phyloP scores from a whole-genome alignment of 2,797 vertebrate species.

The Megalops cyprinoides region DNA sequence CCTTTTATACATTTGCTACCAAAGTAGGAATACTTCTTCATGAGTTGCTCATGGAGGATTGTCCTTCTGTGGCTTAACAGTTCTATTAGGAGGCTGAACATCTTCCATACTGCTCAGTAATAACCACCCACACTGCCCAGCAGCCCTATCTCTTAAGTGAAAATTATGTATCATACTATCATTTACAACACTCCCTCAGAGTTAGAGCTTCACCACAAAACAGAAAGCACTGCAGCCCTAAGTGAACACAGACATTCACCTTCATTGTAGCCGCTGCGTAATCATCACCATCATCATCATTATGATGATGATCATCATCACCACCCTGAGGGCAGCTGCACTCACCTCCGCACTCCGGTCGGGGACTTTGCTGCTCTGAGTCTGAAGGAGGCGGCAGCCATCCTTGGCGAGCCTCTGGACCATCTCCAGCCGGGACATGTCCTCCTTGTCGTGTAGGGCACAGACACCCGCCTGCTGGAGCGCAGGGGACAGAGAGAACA shows the following conservation, averaged over 20 bases:
- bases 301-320: constrained; percentile 21
- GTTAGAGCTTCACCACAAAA: background rate
- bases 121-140: too few relatives aligned
- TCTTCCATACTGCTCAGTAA: too few relatives aligned
- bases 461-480: constrained; percentile 84
- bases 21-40: background rate
- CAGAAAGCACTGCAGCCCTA: background rate
- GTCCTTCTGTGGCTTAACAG: background rate
- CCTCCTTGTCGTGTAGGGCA: constrained; percentile 85
- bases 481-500: constrained; percentile 88
- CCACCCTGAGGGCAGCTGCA: constrained; percentile 37
- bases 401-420: constrained; percentile 93
- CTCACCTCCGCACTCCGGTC: constrained; percentile 78
- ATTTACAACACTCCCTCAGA: background rate
- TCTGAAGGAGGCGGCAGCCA: constrained; percentile 84
- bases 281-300: constrained; percentile 25
- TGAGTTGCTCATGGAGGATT: background rate
- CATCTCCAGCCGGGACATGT: constrained; percentile 85
- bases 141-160: background rate
- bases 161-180: too few relatives aligned
- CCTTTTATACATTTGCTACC: background rate
- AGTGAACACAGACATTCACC: background rate
- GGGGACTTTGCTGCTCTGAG: constrained; percentile 78
- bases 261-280: constrained; percentile 27
- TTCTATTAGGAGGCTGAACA: background rate